A percentile compares a stretch with the other conserved stretches of the same genome.
Evolutionary conservation across 2,113 vertebrate genomes (phyloP).

Genomic region (Epinephelus cyanopodus): DNA sequence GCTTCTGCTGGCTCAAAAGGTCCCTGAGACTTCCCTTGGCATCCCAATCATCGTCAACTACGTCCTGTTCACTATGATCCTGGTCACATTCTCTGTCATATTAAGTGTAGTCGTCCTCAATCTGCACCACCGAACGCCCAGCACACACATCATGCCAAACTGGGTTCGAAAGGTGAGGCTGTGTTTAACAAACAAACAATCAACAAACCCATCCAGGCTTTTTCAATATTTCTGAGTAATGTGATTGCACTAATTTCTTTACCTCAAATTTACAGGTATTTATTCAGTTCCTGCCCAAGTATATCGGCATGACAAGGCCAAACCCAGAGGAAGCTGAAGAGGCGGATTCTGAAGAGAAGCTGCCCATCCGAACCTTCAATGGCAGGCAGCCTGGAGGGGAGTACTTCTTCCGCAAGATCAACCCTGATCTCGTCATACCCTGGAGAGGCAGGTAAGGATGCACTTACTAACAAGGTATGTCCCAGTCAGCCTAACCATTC

Average conservation of each 20-base stretch:
- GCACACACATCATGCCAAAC: conserved; percentile 91
- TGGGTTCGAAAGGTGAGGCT: conserved; percentile 89
- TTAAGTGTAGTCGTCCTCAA: conserved; percentile 93
- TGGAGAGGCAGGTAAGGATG: conserved; percentile 86
- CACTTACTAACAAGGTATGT: too few species aligned
- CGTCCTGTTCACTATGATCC: conserved; percentile 93
- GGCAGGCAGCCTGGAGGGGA: conserved; percentile 85
- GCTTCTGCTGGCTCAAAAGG: conserved; percentile 91
- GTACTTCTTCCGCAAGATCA: conserved; percentile 91
- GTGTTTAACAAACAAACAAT: not conserved
- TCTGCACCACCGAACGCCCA: conserved; percentile 90
- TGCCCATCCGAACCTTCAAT: conserved; percentile 56
- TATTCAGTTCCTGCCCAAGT: conserved; percentile 89
- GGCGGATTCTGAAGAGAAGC: conserved; percentile 65
- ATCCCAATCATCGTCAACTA: conserved; percentile 95
- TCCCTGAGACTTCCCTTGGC: conserved; percentile 91
- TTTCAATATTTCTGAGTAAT: not conserved
- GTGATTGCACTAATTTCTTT: not conserved
- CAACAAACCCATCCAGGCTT: rapidly evolving
- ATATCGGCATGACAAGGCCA: conserved; percentile 88
- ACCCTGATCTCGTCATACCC: conserved; percentile 87
- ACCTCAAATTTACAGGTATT: conserved; percentile 84
- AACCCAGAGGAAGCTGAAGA: conserved; percentile 77
- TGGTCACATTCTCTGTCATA: conserved; percentile 94
- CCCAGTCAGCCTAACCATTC: too few species aligned